phyloP scores from a whole-genome alignment of 2,888 invertebrate genomes.

The Nomada lathburiana region DNA sequence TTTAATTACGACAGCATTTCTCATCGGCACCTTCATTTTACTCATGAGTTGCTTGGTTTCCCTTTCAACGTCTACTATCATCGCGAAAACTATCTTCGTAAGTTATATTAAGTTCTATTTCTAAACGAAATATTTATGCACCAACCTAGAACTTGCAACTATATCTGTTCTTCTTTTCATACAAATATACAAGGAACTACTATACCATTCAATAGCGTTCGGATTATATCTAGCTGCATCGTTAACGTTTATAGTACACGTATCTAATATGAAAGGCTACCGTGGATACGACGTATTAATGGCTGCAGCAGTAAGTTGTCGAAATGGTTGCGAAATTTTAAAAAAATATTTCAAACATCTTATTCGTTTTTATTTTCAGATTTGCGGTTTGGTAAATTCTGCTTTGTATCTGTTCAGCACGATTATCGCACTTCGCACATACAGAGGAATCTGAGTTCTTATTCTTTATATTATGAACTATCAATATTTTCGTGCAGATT shows the following conservation, averaged over 20 bases:
- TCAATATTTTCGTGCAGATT: not conserved
- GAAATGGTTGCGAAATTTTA: not conserved
- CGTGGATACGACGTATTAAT: conserved; percentile 88
- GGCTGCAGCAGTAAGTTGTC: conserved; percentile 90
- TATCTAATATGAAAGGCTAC: conserved; percentile 83
- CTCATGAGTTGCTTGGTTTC: conserved; percentile 91
- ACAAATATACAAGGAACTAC: conserved; percentile 89
- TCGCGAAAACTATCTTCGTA: conserved; percentile 92
- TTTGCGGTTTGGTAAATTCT: conserved; percentile 91
- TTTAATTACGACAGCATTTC: conserved; percentile 90
- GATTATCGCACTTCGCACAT: conserved; percentile 91
- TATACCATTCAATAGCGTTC: conserved; percentile 92
- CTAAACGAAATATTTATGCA: not conserved
- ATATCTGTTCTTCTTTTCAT: conserved; percentile 60
- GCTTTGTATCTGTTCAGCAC: conserved; percentile 91
- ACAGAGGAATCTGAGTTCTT: conserved; percentile 88
- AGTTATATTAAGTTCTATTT: conserved; percentile 84
- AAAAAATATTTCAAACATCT: not conserved
- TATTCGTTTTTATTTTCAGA: conserved; percentile 85
- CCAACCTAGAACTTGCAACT: not conserved
- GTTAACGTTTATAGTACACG: conserved; percentile 88
- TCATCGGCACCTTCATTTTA: conserved; percentile 92
- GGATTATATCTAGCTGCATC: conserved; percentile 90
- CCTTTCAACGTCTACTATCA: conserved; percentile 92
- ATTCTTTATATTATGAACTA: not conserved